Base-by-base conservation (phyloP, 2,113 vertebrate genomes). In the Cyphomyrus plagiostoma region DNA sequence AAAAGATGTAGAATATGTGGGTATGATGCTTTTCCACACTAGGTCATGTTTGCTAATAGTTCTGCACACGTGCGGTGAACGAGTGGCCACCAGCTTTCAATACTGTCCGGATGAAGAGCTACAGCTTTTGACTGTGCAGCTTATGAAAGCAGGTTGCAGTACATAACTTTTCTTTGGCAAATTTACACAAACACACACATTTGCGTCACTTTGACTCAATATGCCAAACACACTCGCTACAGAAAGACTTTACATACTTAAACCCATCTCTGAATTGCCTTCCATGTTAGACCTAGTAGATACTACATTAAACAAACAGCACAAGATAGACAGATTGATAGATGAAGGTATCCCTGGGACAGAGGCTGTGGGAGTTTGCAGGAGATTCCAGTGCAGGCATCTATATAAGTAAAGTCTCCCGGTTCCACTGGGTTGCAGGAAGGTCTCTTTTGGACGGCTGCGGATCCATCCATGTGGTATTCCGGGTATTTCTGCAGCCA, bases 181-280 rank as follows among this genome's bases (percentile, higher is more conserved):
- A 88, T 45, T 39, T 66, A 42, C 86, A 58, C 87, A 88, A 62
- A 88, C 50, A 87, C 30, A 56, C 50, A 62, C 35, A 50, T 88
- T 62, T 88, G 49, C 87, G 5, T 8, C 46, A 62, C 19, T 26
- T 45, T 62, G 58, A 46, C 30, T 35, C 39, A 88, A 30, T 46
- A 62, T 45, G 52, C 53, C 52, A 58, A 88, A 88, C 8, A 62
- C 87, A 66, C 87, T 62, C 56, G 0, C 53, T 62, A 88, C 17
- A 88, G 39, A 88, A 88, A 62, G 49, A 80, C 19, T 11, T 13
- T 62, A 88, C 15, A 45, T 46, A 66, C 53, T 58, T 39, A 23
- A 88, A n/a, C 35, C 53, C 53, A 88, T 88, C 30, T 62, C 26
- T 87, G 49, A 87, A 87, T 87, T 35, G 19, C n/a, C 49, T 30